These are phyloP conservation scores for Lerista edwardsae DNA, from an alignment of 2,797 vertebrate species.

Conservation along the genomic window DNA sequence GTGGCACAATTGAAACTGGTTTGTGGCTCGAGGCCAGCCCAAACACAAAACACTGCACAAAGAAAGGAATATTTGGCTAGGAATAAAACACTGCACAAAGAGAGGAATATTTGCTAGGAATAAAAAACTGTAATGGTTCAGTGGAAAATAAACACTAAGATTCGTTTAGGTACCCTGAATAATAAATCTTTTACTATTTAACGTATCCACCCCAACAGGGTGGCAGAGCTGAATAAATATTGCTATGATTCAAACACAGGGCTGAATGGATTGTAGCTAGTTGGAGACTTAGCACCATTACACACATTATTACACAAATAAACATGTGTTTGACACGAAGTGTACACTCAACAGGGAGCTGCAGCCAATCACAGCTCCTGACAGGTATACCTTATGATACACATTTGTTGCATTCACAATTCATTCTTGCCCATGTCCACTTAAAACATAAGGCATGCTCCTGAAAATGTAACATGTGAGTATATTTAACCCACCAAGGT, in stretches of 20 bases:
- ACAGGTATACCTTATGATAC: not conserved
- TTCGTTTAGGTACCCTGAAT: not conserved
- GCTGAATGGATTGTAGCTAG: constrained; percentile 48
- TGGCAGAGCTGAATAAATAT: not conserved
- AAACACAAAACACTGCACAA: constrained; percentile 2
- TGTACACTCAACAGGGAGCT: not conserved
- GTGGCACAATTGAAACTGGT: constrained; percentile 5
- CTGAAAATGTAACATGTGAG: not conserved
- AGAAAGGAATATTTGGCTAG: rapidly evolving
- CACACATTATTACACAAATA: not conserved
- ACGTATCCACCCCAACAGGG: constrained; percentile 28
- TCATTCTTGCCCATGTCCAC: not conserved
- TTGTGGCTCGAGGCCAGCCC: not conserved
- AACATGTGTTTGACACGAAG: not conserved
- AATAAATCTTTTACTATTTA: constrained; percentile 33
- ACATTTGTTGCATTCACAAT: not conserved
- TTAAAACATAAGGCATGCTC: not conserved
- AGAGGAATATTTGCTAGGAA: not conserved
- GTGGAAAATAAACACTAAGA: constrained; percentile 16
- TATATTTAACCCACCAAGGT: not conserved
- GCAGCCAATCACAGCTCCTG: not conserved
- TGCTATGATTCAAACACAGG: constrained; percentile 37
- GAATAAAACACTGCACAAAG: too few species aligned
- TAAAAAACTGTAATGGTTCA: not conserved
- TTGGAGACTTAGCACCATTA: constrained; percentile 17